A percentile compares a stretch with the other conserved stretches of the same genome.
phyloP scores from a whole-genome alignment of 2,797 vertebrate genomes.

The Phataginus tetradactyla region DNA sequence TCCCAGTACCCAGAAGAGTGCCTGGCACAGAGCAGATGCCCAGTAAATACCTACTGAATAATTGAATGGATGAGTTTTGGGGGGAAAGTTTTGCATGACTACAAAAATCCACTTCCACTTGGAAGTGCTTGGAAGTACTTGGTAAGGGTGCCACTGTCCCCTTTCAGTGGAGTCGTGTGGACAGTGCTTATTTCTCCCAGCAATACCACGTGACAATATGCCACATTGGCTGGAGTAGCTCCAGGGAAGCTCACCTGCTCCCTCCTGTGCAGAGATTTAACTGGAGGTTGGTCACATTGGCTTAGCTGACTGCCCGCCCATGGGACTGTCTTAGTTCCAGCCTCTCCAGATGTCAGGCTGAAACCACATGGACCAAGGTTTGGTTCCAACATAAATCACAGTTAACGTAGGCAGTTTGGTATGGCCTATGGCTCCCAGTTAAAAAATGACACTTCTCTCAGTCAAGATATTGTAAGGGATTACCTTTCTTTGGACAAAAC shows the following conservation, averaged over 20 bases:
- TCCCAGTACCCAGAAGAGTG: not conserved
- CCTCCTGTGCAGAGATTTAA: not conserved
- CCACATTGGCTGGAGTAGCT: not conserved
- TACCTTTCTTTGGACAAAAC: not conserved
- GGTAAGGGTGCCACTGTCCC: no score
- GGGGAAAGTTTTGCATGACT: not conserved
- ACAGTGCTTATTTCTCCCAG: not conserved
- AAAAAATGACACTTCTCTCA: not conserved
- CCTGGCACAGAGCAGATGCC: not conserved
- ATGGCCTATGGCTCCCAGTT: no score
- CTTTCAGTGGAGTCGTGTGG: not conserved
- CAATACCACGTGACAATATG: not conserved
- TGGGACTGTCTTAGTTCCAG: not conserved
- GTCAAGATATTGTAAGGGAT: not conserved
- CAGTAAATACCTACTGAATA: not conserved
- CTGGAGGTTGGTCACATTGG: not conserved
- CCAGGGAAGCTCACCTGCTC: not conserved
- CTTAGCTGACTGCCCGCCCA: not conserved
- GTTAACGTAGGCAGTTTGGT: not conserved
- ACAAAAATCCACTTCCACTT: not conserved
- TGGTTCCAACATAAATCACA: not conserved
- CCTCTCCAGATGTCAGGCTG: not conserved
- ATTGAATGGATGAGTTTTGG: not conserved
- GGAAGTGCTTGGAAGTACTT: not conserved
- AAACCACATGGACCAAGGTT: not conserved